Evolutionary conservation across 2,888 invertebrate species (phyloP), one percentile per base, ranked within the genome.

Genomic region (Chrysotoxum bicinctum): DNA sequence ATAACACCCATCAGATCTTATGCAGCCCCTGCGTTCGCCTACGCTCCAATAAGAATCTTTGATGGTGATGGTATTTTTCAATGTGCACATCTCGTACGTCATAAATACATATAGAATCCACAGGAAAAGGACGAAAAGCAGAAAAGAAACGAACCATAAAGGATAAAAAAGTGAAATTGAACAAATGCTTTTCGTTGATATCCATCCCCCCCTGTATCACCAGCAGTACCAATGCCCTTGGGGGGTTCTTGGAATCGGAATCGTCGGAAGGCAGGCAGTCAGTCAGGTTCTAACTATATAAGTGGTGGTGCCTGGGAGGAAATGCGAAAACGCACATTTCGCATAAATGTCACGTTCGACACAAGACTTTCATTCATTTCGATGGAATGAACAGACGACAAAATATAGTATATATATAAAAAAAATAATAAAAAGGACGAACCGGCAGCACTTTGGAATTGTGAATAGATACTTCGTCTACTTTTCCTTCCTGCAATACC

Each of bases 261-360:
- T n/a, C n/a, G n/a, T 26, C 16, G 37, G 19, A 50, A 52, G 66
- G 23, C 37, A 37, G 37, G 37, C 37, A 37, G 58, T 48, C 56
- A 52, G 62, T 69, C 14, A 56, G 12, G 56, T 56, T 35, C 56
- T 35, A 21, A 3, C 14, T 30, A 62, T 26, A 62, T 64, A 68
- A 64, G 54, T 62, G 23, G 50, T 50, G 60, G 12, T 35, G 66
- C 66, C 66, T 66, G 23, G n/a, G 43, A 74, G 50, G 43, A 48
- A 70, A 75, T 66, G 66, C 72, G 75, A 75, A 75, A 77, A 85
- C 74, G 81, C 81, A 87, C 78, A 88, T 88, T 91, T 91, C 91
- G 89, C 89, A 91, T 90, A 90, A 91, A 90, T 90, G 91, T 91
- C 91, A 91, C 91, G 91, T 91, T 90, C 90, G 89, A 90, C 89